These are phyloP conservation scores for Falco punctatus DNA, from an alignment of 2,113 vertebrate species.

Conservation along the genomic window DNA sequence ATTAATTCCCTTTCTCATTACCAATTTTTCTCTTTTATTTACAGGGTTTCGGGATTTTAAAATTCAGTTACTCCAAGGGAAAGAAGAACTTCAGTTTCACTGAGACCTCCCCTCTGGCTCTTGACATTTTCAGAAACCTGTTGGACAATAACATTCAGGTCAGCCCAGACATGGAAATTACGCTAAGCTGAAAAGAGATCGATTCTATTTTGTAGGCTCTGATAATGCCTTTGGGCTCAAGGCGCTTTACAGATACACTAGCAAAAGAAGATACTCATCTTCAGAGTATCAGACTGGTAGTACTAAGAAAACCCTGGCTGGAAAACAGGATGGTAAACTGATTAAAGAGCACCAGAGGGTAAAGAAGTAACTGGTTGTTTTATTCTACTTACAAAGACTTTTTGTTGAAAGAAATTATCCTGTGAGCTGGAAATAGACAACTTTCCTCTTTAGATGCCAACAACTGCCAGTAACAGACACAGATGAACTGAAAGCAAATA, in stretches of 20 bases:
- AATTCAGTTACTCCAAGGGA: slow-evolving; percentile 27
- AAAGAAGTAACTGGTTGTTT: background rate
- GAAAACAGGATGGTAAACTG: background rate
- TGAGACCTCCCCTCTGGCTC: slow-evolving; percentile 44
- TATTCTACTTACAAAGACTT: background rate
- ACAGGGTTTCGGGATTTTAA: slow-evolving; percentile 10
- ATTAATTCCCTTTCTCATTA: slow-evolving; percentile 58
- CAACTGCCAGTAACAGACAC: background rate
- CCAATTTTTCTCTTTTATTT: slow-evolving; percentile 55
- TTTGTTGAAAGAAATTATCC: background rate
- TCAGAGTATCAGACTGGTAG: background rate
- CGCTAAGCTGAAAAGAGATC: slow-evolving; percentile 34
- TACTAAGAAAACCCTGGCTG: background rate
- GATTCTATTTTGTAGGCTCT: slow-evolving; percentile 25
- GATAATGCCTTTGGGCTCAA: slow-evolving; percentile 27
- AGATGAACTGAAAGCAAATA: background rate
- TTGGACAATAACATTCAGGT: background rate
- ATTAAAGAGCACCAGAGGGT: slow-evolving; percentile 2
- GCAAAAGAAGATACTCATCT: background rate
- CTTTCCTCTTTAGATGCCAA: background rate
- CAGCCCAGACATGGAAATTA: slow-evolving; percentile 35
- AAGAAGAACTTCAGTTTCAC: slow-evolving; percentile 35
- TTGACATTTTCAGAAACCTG: slow-evolving; percentile 62
- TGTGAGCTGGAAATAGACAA: background rate
- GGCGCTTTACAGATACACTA: background rate